Conservation (phyloP, 2,797 vertebrate genomes). For the Alosa sapidissima region DNA sequence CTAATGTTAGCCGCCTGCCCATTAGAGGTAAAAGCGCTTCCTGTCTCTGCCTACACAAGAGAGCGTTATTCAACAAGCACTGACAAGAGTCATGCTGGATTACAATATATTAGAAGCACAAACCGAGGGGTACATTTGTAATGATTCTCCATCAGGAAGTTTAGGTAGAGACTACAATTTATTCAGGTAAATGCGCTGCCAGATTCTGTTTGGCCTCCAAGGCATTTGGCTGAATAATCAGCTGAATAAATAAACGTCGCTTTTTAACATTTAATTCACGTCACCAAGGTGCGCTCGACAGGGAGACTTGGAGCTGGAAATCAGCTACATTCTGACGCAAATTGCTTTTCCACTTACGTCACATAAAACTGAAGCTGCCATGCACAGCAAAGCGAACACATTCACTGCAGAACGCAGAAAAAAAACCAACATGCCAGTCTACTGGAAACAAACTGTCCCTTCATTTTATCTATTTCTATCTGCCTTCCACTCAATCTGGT, state of each 20-base stretch:
- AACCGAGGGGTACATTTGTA: background rate
- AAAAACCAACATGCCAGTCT: background rate
- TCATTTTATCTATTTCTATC: background rate
- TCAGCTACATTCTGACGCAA: conserved; percentile 22
- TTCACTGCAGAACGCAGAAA: background rate
- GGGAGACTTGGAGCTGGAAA: background rate
- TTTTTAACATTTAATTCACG: conserved; percentile 10
- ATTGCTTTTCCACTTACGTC: background rate
- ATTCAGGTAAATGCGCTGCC: conserved; percentile 2
- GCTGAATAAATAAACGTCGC: background rate
- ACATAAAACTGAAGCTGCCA: conserved; percentile 21
- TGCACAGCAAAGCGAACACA: conserved; percentile 5
- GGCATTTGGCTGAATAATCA: conserved; percentile 6
- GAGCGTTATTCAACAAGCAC: conserved; percentile 10
- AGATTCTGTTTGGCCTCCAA: background rate
- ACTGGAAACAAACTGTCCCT: conserved; percentile 23
- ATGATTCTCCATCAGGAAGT: background rate
- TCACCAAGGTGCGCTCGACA: conserved; percentile 9
- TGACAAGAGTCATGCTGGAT: background rate
- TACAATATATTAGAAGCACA: background rate
- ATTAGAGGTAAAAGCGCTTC: conserved; percentile 17
- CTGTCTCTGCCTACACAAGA: conserved; percentile 11
- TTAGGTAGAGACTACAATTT: background rate
- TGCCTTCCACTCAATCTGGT: background rate
- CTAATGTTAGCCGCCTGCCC: conserved; percentile 20